Evolutionary conservation across 2,888 invertebrate species (phyloP).

Genomic region (Cyaniris semiargus): DNA sequence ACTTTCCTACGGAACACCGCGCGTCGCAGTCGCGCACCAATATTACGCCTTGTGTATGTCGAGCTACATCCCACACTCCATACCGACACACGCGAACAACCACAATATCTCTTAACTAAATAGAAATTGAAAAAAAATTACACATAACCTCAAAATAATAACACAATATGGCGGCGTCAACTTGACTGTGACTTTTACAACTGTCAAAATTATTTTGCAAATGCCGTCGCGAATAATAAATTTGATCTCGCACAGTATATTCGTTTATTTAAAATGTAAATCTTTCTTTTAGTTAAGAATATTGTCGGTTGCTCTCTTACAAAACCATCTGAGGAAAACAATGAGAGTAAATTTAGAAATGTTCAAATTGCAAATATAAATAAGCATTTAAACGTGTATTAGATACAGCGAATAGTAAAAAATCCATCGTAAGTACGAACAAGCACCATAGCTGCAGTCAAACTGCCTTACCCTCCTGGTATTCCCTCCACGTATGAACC

Average conservation of each 20-base stretch:
- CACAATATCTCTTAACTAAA: constrained; percentile 33
- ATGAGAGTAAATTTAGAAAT: constrained; percentile 40
- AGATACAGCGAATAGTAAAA: constrained; percentile 58
- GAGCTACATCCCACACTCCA: constrained; percentile 49
- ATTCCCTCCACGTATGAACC: constrained; percentile 50
- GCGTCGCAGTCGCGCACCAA: constrained; percentile 75
- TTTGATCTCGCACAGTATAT: neutral
- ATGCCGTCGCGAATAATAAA: neutral
- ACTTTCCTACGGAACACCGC: constrained; percentile 78
- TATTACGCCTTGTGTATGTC: constrained; percentile 77
- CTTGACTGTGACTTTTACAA: neutral
- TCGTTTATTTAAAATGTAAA: neutral
- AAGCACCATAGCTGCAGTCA: constrained; percentile 74
- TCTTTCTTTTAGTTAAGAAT: constrained; percentile 38
- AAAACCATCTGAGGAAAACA: constrained; percentile 48
- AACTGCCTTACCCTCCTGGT: constrained; percentile 61
- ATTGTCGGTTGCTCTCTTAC: constrained; percentile 60
- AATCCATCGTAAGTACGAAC: constrained; percentile 77
- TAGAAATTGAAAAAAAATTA: neutral
- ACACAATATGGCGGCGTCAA: neutral
- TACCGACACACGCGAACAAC: constrained; percentile 35
- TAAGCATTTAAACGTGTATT: constrained; percentile 58
- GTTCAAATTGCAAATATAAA: constrained; percentile 60
- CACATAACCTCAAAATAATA: constrained; percentile 3
- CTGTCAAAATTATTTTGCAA: neutral